Evolutionary conservation across 2,797 vertebrate species (phyloP), one percentile per base, ranked within the genome.

Genomic region (Myripristis murdjan): DNA sequence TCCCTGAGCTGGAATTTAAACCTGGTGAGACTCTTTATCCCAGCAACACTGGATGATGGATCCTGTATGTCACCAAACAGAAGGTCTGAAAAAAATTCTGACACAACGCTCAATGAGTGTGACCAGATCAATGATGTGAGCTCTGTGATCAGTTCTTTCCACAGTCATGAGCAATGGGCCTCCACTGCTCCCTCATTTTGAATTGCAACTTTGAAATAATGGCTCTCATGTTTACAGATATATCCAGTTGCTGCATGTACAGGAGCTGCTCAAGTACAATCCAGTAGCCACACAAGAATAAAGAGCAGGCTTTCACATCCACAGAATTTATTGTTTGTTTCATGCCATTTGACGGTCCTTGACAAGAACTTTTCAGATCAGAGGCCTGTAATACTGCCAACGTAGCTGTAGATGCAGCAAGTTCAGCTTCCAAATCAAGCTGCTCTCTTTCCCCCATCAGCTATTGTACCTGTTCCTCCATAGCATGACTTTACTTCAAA

Each of bases 361-460:
- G n/a, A n/a, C n/a, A 6, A 23, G 64, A 54, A 11, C 60, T 79
- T 6, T 79, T 39, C 33, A 70, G 73, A 10, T 79, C 69, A 6
- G 55, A 53, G 1, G 16, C 11, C 20, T 33, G 24, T 2, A 46
- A 18, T 6, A 65, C 51, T 10, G 24, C 26, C 14, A 55, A 18
- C n/a, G n/a, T n/a, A n/a, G n/a, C n/a, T n/a, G n/a, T n/a, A n/a
- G n/a, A n/a, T n/a, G n/a, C n/a, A n/a, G 39, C 39, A 16, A 65
- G 0, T 23, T 55, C 12, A n/a, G 26, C 7, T 8, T 65, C 51
- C 26, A 65, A 6, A 2, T 54, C 39, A 33, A 65, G 63, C 51
- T 53, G 51, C 4, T 65, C 26, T 4, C 0, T 31, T 65, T 23
- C 65, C 39, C 51, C 48, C 16, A 9, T 56, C 12, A 66, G 1